phyloP scores from a whole-genome alignment of 2,113 vertebrate genomes.

The Leiothrix lutea region DNA sequence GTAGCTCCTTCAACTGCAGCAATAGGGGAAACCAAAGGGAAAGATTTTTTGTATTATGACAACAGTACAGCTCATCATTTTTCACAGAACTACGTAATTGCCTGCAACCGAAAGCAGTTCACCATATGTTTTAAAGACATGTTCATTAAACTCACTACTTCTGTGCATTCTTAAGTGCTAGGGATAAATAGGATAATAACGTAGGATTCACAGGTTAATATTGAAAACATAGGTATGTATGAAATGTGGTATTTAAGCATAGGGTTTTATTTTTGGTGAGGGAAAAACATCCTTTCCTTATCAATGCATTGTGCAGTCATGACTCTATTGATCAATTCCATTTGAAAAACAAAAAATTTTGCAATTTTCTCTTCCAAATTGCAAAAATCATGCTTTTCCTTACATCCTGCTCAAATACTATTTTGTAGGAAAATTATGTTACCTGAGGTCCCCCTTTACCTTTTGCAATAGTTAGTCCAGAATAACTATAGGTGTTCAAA shows the following conservation, averaged over 20 bases:
- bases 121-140: background rate
- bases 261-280: background rate
- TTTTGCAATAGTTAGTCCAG: slow-evolving; percentile 32
- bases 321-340: background rate
- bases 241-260: background rate
- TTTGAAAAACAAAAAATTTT: background rate
- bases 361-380: background rate
- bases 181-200: background rate
- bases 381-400: background rate
- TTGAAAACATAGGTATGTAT: background rate
- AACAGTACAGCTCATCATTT: background rate
- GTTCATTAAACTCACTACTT: background rate
- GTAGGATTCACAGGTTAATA: background rate
- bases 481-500: slow-evolving; percentile 35
- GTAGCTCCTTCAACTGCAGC: background rate
- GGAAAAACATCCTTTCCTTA: background rate
- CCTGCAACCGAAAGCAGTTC: background rate
- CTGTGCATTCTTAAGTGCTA: background rate
- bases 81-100: background rate
- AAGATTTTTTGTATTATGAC: background rate
- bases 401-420: background rate
- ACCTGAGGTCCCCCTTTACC: background rate
- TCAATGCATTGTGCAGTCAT: background rate
- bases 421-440: background rate
- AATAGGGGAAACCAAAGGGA: background rate